These are phyloP conservation scores for Pseudochirops corinnae DNA, from an alignment of 2,797 vertebrate species.

Conservation along the genomic window DNA sequence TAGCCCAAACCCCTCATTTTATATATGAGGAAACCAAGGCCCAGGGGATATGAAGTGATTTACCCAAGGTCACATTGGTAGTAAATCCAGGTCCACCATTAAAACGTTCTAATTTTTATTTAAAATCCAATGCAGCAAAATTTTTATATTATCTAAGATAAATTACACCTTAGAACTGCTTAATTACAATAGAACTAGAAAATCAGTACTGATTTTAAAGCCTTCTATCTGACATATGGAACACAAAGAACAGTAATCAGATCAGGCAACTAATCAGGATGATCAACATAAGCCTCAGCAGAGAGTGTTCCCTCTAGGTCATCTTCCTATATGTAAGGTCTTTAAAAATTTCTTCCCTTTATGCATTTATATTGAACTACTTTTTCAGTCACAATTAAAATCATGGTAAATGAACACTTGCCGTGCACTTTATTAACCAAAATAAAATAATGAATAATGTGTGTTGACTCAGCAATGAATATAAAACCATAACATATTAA, in stretches of 20 bases:
- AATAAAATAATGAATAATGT: not conserved
- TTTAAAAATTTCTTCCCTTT: not conserved
- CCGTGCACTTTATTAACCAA: not conserved
- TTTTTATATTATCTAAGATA: slow-evolving; percentile 24
- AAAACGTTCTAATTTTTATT: not conserved
- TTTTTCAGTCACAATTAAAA: slow-evolving; percentile 24
- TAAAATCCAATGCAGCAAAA: not conserved
- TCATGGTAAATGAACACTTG: not conserved
- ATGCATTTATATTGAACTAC: not conserved
- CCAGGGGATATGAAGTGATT: not conserved
- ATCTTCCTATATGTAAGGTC: slow-evolving; percentile 37
- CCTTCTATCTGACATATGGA: slow-evolving; percentile 84
- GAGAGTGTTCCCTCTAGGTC: slow-evolving; percentile 76
- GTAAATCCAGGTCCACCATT: not conserved
- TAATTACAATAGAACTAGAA: slow-evolving; percentile 66
- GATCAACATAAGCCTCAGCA: slow-evolving; percentile 71
- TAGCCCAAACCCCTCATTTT: not conserved
- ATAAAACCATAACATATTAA: not conserved
- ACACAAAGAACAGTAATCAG: slow-evolving; percentile 85
- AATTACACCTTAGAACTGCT: slow-evolving; percentile 2
- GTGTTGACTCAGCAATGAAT: not conserved
- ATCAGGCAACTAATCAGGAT: slow-evolving; percentile 86
- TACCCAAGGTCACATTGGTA: not conserved
- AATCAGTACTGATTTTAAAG: slow-evolving; percentile 70
- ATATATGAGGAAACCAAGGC: not conserved